A percentile compares a stretch with the other conserved stretches of the same genome.
Evolutionary conservation across 2,113 vertebrate genomes (phyloP).

Genomic region (Leucopsar rothschildi): DNA sequence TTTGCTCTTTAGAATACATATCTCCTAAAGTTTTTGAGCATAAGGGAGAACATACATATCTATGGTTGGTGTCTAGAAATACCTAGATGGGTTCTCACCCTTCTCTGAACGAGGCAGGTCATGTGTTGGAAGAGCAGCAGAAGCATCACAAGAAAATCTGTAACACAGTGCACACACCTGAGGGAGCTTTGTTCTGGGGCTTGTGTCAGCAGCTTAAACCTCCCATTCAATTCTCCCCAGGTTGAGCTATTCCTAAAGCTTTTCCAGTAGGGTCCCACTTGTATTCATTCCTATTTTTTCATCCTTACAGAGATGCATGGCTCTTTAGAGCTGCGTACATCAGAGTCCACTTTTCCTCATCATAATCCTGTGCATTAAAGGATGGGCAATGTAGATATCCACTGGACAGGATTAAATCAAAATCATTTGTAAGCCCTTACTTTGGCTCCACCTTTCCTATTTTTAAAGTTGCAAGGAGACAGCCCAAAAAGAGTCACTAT

Average conservation of each 20-base stretch:
- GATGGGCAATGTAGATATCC: not conserved
- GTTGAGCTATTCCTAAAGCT: not conserved
- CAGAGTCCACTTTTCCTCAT: not conserved
- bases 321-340: not conserved
- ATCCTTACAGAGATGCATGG: not conserved
- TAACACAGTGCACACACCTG: not conserved
- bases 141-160: not conserved
- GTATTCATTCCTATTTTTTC: not conserved
- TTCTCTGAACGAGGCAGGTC: not conserved
- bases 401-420: not conserved
- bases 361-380: not conserved
- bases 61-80: not conserved
- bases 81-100: not conserved
- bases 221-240: not conserved
- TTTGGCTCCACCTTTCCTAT: not conserved
- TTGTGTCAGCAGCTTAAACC: not conserved
- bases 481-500: not conserved
- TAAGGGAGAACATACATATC: not conserved
- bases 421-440: not conserved
- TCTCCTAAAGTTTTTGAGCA: not conserved
- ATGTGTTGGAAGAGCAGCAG: not conserved
- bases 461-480: not conserved
- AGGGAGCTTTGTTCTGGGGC: not conserved
- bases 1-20: not conserved
- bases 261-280: not conserved